phyloP scores from a whole-genome alignment of 1,140 invertebrate species.

The Micrasema minimum region DNA sequence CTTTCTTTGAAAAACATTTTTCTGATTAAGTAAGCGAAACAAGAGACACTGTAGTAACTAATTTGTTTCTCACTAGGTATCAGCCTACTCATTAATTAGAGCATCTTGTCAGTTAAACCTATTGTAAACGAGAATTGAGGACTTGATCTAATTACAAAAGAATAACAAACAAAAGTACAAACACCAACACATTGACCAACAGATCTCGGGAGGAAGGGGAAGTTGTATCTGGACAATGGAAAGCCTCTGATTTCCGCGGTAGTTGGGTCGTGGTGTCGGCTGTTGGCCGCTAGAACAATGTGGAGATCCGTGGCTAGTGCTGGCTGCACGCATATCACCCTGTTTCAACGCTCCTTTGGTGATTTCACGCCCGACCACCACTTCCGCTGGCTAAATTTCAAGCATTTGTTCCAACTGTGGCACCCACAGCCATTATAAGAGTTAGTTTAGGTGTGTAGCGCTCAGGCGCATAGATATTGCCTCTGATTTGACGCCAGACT shows the following conservation, averaged over 20 bases:
- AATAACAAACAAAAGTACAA: background rate
- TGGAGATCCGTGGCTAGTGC: background rate
- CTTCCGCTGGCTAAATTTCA: slow-evolving; percentile 12
- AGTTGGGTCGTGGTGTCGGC: background rate
- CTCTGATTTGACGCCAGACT: too few species aligned
- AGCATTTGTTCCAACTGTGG: slow-evolving; percentile 18
- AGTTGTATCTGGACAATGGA: background rate
- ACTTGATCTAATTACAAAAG: background rate
- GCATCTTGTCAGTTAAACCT: too few species aligned
- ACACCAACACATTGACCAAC: too few species aligned
- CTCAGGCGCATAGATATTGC: too few species aligned
- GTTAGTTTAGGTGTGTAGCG: too few species aligned
- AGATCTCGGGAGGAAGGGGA: background rate
- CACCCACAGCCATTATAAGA: slow-evolving; percentile 21
- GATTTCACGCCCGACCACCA: slow-evolving; percentile 19
- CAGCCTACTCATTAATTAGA: too few species aligned
- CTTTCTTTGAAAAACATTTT: too few species aligned
- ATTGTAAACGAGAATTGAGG: too few species aligned
- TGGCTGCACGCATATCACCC: slow-evolving; percentile 8
- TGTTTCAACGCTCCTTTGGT: slow-evolving; percentile 28
- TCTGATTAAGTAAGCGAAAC: too few species aligned
- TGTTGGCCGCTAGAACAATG: background rate
- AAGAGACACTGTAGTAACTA: too few species aligned
- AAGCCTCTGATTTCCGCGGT: background rate
- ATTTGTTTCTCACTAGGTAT: too few species aligned